Conservation (phyloP, 2,113 vertebrate genomes). For the Saguinus imperator region DNA sequence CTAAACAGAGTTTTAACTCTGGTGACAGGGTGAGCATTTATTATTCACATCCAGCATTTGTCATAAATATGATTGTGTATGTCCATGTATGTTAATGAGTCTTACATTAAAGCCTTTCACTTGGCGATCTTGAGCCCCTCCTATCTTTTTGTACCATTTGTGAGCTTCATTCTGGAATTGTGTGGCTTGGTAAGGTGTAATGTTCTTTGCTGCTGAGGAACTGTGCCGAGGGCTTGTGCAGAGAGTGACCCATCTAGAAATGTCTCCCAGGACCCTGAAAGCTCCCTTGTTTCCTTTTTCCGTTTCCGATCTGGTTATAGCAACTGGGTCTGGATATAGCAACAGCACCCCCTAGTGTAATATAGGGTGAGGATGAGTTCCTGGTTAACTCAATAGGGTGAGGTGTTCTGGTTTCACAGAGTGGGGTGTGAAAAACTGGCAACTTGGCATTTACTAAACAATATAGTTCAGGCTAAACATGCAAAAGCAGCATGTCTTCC, state of each 20-base stretch:
- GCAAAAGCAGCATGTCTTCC: neutral
- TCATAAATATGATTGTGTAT: neutral
- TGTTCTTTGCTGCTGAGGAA: neutral
- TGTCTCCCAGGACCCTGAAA: neutral
- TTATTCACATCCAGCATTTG: neutral
- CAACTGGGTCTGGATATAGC: constrained; percentile 34
- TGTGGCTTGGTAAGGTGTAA: neutral
- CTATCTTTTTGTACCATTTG: neutral
- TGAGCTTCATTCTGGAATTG: constrained; percentile 1
- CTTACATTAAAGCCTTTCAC: neutral
- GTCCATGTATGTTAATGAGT: neutral
- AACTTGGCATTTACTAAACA: neutral
- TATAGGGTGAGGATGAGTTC: neutral
- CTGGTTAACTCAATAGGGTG: neutral
- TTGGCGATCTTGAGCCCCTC: neutral
- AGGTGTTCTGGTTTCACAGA: neutral
- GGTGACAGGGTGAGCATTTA: constrained; percentile 20
- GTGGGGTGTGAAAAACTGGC: neutral
- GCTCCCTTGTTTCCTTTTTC: neutral
- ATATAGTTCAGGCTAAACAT: neutral
- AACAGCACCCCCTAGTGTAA: constrained; percentile 73
- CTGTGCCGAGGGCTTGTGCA: neutral
- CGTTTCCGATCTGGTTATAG: neutral
- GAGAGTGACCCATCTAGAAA: neutral
- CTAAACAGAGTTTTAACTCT: constrained; percentile 44